These are phyloP conservation scores for Cistogaster globosa DNA, from an alignment of 2,888 invertebrate species.

Conservation along the genomic window DNA sequence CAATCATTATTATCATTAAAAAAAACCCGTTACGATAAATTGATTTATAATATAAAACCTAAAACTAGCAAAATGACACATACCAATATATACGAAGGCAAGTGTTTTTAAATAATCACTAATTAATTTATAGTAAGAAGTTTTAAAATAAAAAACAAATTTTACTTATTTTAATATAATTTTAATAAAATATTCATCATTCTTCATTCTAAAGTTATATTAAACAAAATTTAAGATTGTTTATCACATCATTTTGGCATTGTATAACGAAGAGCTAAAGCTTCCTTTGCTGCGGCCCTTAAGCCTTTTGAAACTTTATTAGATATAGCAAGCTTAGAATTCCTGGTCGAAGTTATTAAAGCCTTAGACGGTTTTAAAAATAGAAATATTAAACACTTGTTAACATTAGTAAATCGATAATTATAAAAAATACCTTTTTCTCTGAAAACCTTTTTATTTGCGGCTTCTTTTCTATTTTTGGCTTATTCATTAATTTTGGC, in stretches of 20 bases:
- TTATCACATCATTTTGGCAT: constrained; percentile 63
- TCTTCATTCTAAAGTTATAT: background rate
- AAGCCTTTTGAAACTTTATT: constrained; percentile 22
- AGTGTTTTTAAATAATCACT: too few species aligned
- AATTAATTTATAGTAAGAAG: too few species aligned
- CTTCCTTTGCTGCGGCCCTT: constrained; percentile 69
- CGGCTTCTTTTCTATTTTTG: constrained; percentile 12
- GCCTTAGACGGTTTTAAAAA: background rate
- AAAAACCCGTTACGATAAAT: too few species aligned
- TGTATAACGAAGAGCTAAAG: constrained; percentile 72
- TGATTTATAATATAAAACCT: too few species aligned
- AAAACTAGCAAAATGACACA: too few species aligned
- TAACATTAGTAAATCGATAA: background rate
- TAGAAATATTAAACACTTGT: background rate
- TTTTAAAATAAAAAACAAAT: too few species aligned
- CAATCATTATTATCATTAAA: too few species aligned
- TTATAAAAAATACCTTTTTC: constrained; percentile 16
- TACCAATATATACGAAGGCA: too few species aligned
- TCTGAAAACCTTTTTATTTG: constrained; percentile 14
- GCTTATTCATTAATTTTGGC: constrained; percentile 36
- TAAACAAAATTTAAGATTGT: background rate
- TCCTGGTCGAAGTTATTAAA: background rate
- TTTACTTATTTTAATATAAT: background rate
- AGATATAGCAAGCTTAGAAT: constrained; percentile 7
- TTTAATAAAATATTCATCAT: background rate